Percentiles rank a stretch among this genome's conserved stretches.
phyloP scores from a whole-genome alignment of 2,797 vertebrate species.

The Meriones psammophilus region DNA sequence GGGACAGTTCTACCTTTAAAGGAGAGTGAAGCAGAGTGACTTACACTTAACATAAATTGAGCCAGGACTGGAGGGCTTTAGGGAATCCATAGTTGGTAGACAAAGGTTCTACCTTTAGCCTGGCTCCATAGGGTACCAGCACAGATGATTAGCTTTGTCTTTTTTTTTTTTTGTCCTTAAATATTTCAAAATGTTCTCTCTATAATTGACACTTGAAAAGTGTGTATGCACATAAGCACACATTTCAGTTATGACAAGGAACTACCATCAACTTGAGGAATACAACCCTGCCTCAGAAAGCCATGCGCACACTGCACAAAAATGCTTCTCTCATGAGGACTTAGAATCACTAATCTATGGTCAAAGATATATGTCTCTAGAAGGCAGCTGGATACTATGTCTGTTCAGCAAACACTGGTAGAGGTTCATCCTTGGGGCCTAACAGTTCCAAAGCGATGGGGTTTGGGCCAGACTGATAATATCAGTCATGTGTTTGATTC shows the following conservation, averaged over 20 bases:
- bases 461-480: neutral
- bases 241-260: neutral
- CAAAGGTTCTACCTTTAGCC: neutral
- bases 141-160: neutral
- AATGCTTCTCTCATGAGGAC: neutral
- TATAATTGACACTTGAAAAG: neutral
- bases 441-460: neutral
- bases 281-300: neutral
- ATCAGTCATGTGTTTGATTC: neutral
- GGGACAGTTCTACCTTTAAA: neutral
- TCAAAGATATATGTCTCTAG: neutral
- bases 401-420: neutral
- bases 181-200: constrained; percentile 15
- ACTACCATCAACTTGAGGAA: neutral
- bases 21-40: neutral
- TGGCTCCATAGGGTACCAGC: rapidly evolving
- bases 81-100: neutral
- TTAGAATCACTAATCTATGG: neutral
- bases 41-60: neutral
- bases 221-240: neutral
- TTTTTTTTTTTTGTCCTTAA: no score
- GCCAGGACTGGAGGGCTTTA: neutral
- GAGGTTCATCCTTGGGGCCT: neutral
- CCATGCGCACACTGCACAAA: neutral
- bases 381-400: neutral